phyloP scores from a whole-genome alignment of 2,113 vertebrate genomes.

The Carassius gibelio region DNA sequence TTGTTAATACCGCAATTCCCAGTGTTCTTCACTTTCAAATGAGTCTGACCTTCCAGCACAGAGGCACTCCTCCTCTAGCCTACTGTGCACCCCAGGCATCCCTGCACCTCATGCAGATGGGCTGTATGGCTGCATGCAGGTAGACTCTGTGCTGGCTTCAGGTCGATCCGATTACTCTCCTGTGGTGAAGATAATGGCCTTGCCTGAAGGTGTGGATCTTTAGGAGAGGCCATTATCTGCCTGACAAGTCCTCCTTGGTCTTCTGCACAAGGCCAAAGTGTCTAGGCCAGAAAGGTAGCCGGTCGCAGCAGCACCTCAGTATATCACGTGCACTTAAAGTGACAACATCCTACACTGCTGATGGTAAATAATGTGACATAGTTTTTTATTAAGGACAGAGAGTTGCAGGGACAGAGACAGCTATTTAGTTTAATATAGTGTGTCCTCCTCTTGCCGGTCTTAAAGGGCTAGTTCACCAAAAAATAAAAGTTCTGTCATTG shows the following conservation, averaged over 20 bases:
- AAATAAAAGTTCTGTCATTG: neutral
- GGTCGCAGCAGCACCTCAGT: neutral
- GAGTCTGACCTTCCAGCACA: slow-evolving; percentile 50
- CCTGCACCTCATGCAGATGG: slow-evolving; percentile 59
- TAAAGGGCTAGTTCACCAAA: slow-evolving; percentile 6
- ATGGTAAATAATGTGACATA: slow-evolving; percentile 17
- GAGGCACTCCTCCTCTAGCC: neutral
- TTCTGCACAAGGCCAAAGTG: slow-evolving; percentile 9
- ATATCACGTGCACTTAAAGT: slow-evolving; percentile 13
- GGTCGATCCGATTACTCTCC: slow-evolving; percentile 65
- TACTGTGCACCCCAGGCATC: slow-evolving; percentile 41
- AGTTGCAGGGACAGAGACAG: neutral
- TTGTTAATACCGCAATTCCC: slow-evolving; percentile 37
- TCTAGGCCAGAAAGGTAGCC: neutral
- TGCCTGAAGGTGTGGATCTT: slow-evolving; percentile 65
- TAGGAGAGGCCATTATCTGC: slow-evolving; percentile 60
- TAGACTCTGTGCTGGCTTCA: slow-evolving; percentile 46
- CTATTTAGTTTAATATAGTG: neutral
- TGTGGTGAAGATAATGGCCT: slow-evolving; percentile 68
- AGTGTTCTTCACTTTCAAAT: slow-evolving; percentile 59
- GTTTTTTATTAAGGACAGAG: neutral
- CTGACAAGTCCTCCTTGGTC: slow-evolving; percentile 39
- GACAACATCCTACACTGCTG: slow-evolving; percentile 2
- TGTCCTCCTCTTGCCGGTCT: neutral
- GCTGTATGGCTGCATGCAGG: slow-evolving; percentile 56